Evolutionary conservation across 1,140 invertebrate genomes (phyloP), one percentile per base, ranked within the genome.

Genomic region (Drosophila erecta): DNA sequence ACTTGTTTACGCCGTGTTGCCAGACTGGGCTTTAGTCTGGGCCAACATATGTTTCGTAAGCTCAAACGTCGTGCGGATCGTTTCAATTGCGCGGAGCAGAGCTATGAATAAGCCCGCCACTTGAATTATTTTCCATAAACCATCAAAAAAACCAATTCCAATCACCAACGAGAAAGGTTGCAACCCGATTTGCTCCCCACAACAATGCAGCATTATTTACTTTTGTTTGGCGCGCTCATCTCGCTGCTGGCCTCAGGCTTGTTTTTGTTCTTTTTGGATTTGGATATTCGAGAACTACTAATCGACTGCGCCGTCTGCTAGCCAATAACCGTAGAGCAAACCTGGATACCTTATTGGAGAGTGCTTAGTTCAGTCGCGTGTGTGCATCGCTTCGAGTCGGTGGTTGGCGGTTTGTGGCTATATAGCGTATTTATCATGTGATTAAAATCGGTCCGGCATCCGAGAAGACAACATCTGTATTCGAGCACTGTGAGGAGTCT

Each of bases 121-220:
- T 24, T 37, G 40, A 70, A 56, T 69, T 47, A 47, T 47, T 69
- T 35, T 50, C 35, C 22, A 69, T 40, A 70, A 70, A 70, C 6
- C 17, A 38, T 20, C 44, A 56, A 56, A 56, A 70, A 69, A 66
- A 51, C 17, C 58, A 53, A 50, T 22, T 14, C 24, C 11, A 46
- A 49, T 38, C 37, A 14, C 14, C 11, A 57, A 33, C 2, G 33
- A 47, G 24, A 43, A 38, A 43, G 47, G 74, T 69, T 30, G 64
- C 43, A 55, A 73, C 80, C 51, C 61, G 8, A 65, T 53, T 75
- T 47, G 66, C 30, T 35, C 71, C 43, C 38, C 61, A 66, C 65
- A 74, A 70, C 56, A 65, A 57, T 86, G 62, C 86, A 57, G 84
- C 84, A 79, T 15, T 89, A 83, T 89, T 89, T 83, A 60, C 75